Evolutionary conservation across 2,797 vertebrate genomes (phyloP).

Genomic region (Fistularia commersonii): DNA sequence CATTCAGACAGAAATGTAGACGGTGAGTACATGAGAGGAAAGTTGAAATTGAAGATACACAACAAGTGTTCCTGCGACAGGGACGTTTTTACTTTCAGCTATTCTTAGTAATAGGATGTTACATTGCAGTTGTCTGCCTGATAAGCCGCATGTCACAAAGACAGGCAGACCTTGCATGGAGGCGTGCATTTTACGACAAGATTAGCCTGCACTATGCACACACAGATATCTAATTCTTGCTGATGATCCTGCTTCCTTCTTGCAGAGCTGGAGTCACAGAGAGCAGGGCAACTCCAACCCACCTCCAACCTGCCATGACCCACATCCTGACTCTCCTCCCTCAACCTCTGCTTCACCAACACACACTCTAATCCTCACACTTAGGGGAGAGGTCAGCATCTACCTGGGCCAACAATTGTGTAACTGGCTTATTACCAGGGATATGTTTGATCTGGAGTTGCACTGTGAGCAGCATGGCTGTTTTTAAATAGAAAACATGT

Average conservation of each 20-base stretch:
- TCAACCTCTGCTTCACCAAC: conserved; percentile 23
- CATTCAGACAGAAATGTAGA: no score
- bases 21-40: no score
- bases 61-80: conserved; percentile 15
- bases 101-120: conserved; percentile 15
- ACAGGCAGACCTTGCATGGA: no score
- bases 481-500: conserved; percentile 5
- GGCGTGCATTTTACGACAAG: no score
- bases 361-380: conserved; percentile 17
- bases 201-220: background rate
- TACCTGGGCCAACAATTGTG: conserved; percentile 46
- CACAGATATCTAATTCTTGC: conserved; percentile 10
- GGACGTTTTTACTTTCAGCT: conserved; percentile 31
- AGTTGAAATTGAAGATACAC: background rate
- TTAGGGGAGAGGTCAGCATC: conserved; percentile 25
- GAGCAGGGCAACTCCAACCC: conserved; percentile 52
- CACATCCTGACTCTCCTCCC: conserved; percentile 45
- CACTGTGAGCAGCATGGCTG: conserved; percentile 8
- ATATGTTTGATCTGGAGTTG: conserved; percentile 21
- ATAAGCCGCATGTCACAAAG: no score
- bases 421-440: conserved; percentile 46
- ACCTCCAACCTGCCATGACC: conserved; percentile 56
- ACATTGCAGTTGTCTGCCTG: no score
- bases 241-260: conserved; percentile 9
- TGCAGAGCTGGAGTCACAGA: background rate